phyloP scores from a whole-genome alignment of 2,888 invertebrate genomes.

The Agonum fuliginosum region DNA sequence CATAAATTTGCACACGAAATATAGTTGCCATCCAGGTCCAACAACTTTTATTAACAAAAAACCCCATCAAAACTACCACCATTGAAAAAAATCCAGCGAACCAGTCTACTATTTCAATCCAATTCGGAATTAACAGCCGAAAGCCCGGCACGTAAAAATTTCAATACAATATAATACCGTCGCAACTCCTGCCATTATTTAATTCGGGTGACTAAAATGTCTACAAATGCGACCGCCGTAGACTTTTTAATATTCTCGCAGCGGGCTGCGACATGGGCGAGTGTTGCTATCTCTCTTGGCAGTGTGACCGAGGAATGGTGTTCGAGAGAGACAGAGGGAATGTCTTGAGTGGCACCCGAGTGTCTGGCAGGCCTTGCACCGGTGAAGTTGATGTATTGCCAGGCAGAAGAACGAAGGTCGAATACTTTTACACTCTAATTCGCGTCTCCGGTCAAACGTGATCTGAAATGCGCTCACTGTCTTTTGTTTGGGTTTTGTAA shows the following conservation, averaged over 20 bases:
- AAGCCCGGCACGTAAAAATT: slow-evolving; percentile 18
- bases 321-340: slow-evolving; percentile 15
- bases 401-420: slow-evolving; percentile 60
- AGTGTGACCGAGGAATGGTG: neutral
- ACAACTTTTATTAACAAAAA: slow-evolving; percentile 31
- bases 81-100: slow-evolving; percentile 22
- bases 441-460: slow-evolving; percentile 56
- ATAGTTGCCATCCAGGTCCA: slow-evolving; percentile 12
- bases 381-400: slow-evolving; percentile 61
- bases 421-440: slow-evolving; percentile 62
- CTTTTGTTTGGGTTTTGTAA: slow-evolving; percentile 30
- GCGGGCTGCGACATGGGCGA: neutral
- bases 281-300: slow-evolving; percentile 20
- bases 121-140: slow-evolving; percentile 28
- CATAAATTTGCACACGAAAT: slow-evolving; percentile 44
- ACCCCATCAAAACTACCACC: slow-evolving; percentile 1
- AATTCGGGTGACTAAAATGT: slow-evolving; percentile 57
- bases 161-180: slow-evolving; percentile 43
- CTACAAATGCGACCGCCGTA: slow-evolving; percentile 45
- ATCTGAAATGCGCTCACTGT: slow-evolving; percentile 39
- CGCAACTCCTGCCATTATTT: slow-evolving; percentile 42
- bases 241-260: slow-evolving; percentile 38
- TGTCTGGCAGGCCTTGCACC: slow-evolving; percentile 51
- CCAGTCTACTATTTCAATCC: slow-evolving; percentile 26
- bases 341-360: slow-evolving; percentile 25